A percentile compares a stretch with the other conserved stretches of the same genome.
Conservation (phyloP, 2,888 invertebrate genomes). For the Listrodromus nycthemerus region DNA sequence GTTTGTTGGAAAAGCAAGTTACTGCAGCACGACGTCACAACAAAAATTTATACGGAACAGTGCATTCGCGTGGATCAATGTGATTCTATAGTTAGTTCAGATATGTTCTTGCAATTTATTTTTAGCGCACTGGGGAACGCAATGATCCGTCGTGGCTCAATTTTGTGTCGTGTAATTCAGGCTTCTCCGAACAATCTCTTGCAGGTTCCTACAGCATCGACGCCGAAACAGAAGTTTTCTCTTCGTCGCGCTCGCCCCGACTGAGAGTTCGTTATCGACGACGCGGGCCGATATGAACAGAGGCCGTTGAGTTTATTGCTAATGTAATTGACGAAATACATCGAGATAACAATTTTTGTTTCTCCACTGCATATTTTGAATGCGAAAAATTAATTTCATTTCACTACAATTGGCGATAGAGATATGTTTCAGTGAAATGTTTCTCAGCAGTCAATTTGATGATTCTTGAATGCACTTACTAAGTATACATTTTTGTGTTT, state of each 20-base stretch:
- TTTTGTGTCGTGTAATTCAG: conserved; percentile 42
- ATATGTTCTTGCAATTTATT: conserved; percentile 59
- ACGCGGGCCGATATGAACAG: conserved; percentile 39
- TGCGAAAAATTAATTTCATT: conserved; percentile 21
- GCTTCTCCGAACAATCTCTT: conserved; percentile 10
- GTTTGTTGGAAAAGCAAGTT: conserved; percentile 2
- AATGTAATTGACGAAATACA: conserved; percentile 62
- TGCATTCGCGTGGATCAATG: conserved; percentile 37
- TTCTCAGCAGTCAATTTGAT: neutral
- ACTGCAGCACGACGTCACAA: conserved; percentile 7
- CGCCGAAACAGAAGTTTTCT: conserved; percentile 22
- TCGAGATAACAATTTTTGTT: conserved; percentile 44
- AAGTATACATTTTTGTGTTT: neutral
- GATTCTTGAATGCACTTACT: conserved; percentile 48
- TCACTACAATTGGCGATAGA: conserved; percentile 31
- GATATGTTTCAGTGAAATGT: conserved; percentile 48
- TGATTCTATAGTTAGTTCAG: conserved; percentile 13
- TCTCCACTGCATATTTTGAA: neutral
- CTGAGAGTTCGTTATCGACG: conserved; percentile 43
- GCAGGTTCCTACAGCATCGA: conserved; percentile 52
- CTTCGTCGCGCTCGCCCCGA: conserved; percentile 13
- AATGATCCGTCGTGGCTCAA: conserved; percentile 4
- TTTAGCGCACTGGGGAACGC: conserved; percentile 18
- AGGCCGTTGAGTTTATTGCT: conserved; percentile 59
- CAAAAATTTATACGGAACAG: neutral